Conservation (phyloP, 2,113 vertebrate genomes). For the Odontophorus gujanensis region DNA sequence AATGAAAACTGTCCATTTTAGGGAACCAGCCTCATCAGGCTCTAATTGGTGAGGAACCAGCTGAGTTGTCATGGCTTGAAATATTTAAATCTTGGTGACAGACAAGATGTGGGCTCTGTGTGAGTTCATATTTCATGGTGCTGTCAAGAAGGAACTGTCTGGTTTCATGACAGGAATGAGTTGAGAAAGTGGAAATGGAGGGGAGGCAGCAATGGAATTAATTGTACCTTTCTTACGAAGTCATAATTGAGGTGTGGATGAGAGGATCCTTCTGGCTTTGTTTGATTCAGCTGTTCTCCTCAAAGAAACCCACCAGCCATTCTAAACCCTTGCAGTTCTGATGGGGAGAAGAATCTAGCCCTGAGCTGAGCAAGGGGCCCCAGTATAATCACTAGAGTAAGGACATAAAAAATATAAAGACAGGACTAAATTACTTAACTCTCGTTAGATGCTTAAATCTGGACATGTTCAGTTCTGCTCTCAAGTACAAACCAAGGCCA, state of each 20-base stretch:
- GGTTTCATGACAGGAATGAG: not conserved
- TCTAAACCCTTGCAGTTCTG: not conserved
- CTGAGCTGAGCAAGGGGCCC: not conserved
- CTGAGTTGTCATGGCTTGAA: not conserved
- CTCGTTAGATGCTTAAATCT: not conserved
- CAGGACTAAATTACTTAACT: not conserved
- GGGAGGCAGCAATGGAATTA: not conserved
- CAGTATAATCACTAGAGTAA: rapidly evolving
- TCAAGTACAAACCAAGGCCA: rapidly evolving
- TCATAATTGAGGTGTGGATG: not conserved
- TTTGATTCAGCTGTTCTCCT: not conserved
- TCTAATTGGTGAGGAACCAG: not conserved
- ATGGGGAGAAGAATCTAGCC: not conserved
- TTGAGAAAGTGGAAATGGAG: not conserved
- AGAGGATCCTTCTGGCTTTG: not conserved
- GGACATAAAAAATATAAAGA: not conserved
- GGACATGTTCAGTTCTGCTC: not conserved
- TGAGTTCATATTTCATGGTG: constrained; percentile 16
- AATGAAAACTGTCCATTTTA: not conserved
- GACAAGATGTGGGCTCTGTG: constrained; percentile 18
- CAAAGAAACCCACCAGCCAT: not conserved
- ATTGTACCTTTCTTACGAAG: not conserved
- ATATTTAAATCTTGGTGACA: constrained; percentile 46
- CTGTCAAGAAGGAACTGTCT: not conserved
- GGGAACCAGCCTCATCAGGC: not conserved